Evolutionary conservation across 2,797 vertebrate genomes (phyloP), one percentile per base, ranked within the genome.

Genomic region (Phalanger gymnotis): DNA sequence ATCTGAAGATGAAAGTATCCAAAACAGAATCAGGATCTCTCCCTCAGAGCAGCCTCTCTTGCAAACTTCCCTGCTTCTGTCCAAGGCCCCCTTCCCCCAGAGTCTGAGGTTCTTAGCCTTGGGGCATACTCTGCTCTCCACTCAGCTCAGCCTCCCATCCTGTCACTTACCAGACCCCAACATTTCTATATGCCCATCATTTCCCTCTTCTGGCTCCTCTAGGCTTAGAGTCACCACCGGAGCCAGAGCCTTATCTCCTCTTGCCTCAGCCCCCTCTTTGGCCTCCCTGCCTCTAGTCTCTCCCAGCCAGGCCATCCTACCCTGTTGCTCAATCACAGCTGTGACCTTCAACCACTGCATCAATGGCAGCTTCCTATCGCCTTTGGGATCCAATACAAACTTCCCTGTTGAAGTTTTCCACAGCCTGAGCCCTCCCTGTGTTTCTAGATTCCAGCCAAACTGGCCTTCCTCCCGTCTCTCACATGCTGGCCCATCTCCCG

Each of bases 321-420:
- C 58, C 11, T 4, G 31, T 3, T 61, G 58, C 4, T 28, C 13
- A 34, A 61, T 34, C 61, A 73, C 61, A 73, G 61, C 6, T 16
- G 58, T 61, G 58, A 61, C 10, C 31, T 31, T 10, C 3, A 4
- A 14, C 58, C 3, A 14, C 58, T 61, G 11, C 3, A 13, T 34
- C 58, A 61, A 16, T 5, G 28, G 13, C 4, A 14, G 13, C 30
- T 14, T 28, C 31, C 13, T 14, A 9, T 61, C 4, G n/a, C 31
- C 58, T 73, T 73, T n/a, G 34, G 61, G 34, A 73, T 73, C 14
- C 11, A 66, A 19, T 22, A 73, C 5, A 73, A n/a, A 19, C 34
- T 2, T 5, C 2, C 9, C 12, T 5, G 4, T 19, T 0, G 5
- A 19, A 14, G n/a, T n/a, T 66, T n/a, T n/a, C 34, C 31, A 0